Evolutionary conservation across 92 coral and sea anemone species (phyloP).

Genomic region (Diadumene lineata): DNA sequence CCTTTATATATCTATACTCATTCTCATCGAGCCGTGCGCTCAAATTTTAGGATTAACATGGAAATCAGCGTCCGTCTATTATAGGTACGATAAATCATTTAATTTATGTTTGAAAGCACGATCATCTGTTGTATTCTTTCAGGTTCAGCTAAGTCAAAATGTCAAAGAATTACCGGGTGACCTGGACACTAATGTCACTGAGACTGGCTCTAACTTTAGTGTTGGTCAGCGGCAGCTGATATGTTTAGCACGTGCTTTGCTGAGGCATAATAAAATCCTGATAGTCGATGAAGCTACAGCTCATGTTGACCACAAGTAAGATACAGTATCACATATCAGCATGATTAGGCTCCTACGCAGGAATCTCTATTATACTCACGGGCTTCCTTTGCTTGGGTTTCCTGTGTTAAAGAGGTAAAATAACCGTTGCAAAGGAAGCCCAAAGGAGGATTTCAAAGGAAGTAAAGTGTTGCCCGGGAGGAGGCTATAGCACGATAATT

Average conservation of each 20-base stretch:
- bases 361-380: not conserved
- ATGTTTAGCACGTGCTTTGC: constrained; percentile 74
- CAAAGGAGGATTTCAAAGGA: not conserved
- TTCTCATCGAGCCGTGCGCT: too few relatives aligned
- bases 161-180: constrained; percentile 57
- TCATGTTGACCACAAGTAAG: constrained; percentile 86
- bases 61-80: too few relatives aligned
- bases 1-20: too few relatives aligned
- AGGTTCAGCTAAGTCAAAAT: constrained; percentile 71
- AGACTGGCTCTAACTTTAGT: constrained; percentile 80
- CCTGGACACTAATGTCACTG: constrained; percentile 64
- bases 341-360: too few relatives aligned
- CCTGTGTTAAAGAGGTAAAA: not conserved
- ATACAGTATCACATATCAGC: not conserved
- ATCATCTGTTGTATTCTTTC: not conserved
- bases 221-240: constrained; percentile 94
- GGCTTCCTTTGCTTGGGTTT: not conserved
- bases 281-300: constrained; percentile 88
- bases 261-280: constrained; percentile 66
- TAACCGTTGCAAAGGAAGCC: not conserved
- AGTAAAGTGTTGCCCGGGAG: not conserved
- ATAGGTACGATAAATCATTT: too few relatives aligned
- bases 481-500: too few relatives aligned
- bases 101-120: too few relatives aligned
- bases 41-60: too few relatives aligned